Conservation (phyloP, 2,797 vertebrate species). For the Xenops minutus region DNA sequence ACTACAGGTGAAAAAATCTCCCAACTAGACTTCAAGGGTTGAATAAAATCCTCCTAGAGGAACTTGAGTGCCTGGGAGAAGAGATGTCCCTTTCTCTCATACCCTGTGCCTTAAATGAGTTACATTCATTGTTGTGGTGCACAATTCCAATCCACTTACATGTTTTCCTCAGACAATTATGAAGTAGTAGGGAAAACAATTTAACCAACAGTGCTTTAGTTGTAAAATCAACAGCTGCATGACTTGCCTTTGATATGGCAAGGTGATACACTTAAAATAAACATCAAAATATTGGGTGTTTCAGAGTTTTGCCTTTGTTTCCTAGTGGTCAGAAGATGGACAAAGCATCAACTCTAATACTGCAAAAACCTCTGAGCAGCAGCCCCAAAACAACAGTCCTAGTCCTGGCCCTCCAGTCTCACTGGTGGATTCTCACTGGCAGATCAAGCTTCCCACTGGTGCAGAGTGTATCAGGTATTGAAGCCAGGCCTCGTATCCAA, state of each 20-base stretch:
- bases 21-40: not conserved
- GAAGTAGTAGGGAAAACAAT: not conserved
- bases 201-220: not conserved
- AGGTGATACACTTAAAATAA: not conserved
- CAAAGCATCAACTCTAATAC: not conserved
- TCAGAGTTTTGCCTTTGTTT: constrained; percentile 1
- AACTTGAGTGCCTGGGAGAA: not conserved
- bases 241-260: not conserved
- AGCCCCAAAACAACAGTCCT: not conserved
- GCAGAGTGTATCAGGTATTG: accelerated
- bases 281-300: not conserved
- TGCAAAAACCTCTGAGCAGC: not conserved
- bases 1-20: not conserved
- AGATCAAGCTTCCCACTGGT: not conserved
- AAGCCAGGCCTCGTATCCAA: accelerated
- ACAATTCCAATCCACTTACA: not conserved
- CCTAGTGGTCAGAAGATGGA: not conserved
- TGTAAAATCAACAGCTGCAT: not conserved
- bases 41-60: not conserved
- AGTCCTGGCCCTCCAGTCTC: not conserved
- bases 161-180: not conserved
- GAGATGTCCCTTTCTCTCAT: not conserved
- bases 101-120: not conserved
- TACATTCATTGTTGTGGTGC: not conserved
- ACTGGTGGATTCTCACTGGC: not conserved